phyloP scores from a whole-genome alignment of 2,888 invertebrate genomes.

The Deroplatys truncata region DNA sequence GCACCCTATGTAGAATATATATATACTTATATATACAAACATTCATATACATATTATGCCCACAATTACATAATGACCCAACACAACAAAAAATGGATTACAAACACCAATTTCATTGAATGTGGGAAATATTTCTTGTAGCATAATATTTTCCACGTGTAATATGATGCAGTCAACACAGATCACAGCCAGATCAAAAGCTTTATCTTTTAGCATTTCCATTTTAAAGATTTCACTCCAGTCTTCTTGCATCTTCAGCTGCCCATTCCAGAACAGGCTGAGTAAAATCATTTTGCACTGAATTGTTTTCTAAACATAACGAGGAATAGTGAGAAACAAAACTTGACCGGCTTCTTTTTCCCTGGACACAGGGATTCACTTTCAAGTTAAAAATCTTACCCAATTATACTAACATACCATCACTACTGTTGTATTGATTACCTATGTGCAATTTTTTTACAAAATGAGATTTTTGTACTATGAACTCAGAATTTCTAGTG shows the following conservation, averaged over 20 bases:
- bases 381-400: no score
- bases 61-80: not conserved
- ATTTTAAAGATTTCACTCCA: not conserved
- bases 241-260: not conserved
- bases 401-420: no score
- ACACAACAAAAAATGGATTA: not conserved
- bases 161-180: not conserved
- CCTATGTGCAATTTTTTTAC: no score
- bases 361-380: not conserved
- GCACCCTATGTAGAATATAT: not conserved
- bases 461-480: no score
- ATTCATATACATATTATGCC: not conserved
- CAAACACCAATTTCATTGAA: not conserved
- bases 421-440: no score
- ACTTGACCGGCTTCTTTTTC: not conserved
- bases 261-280: not conserved
- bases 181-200: slow-evolving; percentile 12
- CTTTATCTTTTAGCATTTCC: not conserved
- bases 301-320: not conserved
- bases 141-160: not conserved
- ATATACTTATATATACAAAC: not conserved
- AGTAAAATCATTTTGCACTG: not conserved
- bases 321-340: not conserved
- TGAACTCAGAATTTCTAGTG: no score
- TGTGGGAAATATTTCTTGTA: not conserved